Base-by-base conservation (phyloP, 2,113 vertebrate genomes). In the Sceloporus tristichus region DNA sequence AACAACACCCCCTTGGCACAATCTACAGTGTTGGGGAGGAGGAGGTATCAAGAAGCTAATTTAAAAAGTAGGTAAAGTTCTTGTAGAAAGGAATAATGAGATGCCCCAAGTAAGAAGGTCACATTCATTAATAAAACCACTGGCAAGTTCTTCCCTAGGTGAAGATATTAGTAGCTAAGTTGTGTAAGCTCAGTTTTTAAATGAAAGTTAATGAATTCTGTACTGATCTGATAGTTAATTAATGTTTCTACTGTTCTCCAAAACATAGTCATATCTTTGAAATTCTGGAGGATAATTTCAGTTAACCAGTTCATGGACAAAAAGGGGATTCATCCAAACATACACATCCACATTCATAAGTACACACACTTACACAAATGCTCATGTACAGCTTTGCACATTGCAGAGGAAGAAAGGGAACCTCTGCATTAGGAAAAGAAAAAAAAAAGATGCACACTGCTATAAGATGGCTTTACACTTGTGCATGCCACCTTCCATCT, bases 81-180 rank as follows among this genome's bases (percentile, higher is more conserved):
- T 16, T 68, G 40, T 40, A 76, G 48, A 34, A 88, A 25, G 73
- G 76, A 70, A 42, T 29, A 85, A 82, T 90, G 40, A 90, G 54
- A 48, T 90, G 48, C 80, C 54, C 38, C 56, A 85, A 87, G 34
- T 38, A 87, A 84, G 53, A 85, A 87, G 62, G 48, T 79, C 42
- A 16, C 25, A 9, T 1, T 91, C 27, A 54, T 38, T 34, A 89
- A 82, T 27, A 92, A 27, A 87, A 92, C 27, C 18, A n/a, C 0
- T 71, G 84, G 68, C 87, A 88, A 71, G 76, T 56, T 70, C 4
- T 91, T 59, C 80, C 91, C 8, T 85, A 90, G 85, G 27, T 83
- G 78, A 88, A 89, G 82, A 70, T 2, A 14, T 48, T 18, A 42
- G 5, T 53, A 59, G 84, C 62, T 70, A 48, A 53, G 66, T 38